Evolutionary conservation across 2,113 vertebrate genomes (phyloP).

Genomic region (Ptyas mucosa): DNA sequence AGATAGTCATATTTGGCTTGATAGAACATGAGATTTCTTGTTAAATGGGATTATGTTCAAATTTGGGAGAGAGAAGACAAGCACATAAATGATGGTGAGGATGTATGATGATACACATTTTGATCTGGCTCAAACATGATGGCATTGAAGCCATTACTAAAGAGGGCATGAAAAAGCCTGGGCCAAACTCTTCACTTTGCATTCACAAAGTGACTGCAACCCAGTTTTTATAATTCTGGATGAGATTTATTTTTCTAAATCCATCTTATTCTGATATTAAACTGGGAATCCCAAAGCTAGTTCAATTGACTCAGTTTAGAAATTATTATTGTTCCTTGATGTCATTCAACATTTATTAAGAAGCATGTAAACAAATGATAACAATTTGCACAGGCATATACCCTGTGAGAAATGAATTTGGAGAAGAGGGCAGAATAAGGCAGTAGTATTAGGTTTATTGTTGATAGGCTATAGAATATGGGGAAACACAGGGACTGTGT

Average conservation of each 20-base stretch:
- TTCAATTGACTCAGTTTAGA: background rate
- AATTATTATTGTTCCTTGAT: background rate
- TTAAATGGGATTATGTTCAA: background rate
- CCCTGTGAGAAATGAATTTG: background rate
- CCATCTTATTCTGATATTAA: background rate
- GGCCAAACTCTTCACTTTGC: background rate
- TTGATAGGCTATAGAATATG: background rate
- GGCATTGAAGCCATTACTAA: background rate
- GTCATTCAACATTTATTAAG: background rate
- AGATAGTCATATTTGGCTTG: background rate
- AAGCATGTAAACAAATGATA: background rate
- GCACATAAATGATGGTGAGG: background rate
- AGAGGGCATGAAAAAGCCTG: background rate
- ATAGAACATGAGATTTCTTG: background rate
- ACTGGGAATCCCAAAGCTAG: background rate
- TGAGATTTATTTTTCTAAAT: background rate
- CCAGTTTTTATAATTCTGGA: background rate
- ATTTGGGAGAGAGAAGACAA: background rate
- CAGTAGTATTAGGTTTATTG: background rate
- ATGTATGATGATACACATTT: background rate
- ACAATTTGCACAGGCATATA: background rate
- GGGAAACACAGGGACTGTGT: background rate
- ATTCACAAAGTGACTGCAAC: background rate
- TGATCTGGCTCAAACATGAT: background rate
- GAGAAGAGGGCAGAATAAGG: background rate